phyloP scores from a whole-genome alignment of 2,888 invertebrate species.

The Pedicia rivosa region DNA sequence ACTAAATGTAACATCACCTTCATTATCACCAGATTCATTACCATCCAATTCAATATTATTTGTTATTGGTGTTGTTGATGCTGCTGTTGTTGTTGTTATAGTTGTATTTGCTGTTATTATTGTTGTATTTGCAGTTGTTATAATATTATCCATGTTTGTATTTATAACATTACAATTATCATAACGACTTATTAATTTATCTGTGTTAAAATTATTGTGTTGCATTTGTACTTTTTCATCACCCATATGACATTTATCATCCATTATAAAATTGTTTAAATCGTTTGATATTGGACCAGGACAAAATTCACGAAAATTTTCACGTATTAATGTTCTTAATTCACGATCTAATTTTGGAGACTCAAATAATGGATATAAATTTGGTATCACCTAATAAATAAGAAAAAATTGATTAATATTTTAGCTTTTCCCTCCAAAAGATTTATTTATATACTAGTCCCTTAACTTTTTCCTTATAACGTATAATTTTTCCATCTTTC shows the following conservation, averaged over 20 bases:
- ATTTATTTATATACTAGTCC: no score
- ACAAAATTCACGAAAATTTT: conserved; percentile 78
- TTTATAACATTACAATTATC: no score
- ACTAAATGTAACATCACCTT: conserved; percentile 9
- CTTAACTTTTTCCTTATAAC: no score
- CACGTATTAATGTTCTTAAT: conserved; percentile 58
- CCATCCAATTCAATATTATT: neutral
- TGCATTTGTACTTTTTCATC: conserved; percentile 9
- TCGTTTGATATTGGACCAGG: conserved; percentile 13
- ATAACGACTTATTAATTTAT: no score
- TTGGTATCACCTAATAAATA: conserved; percentile 34
- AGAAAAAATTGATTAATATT: neutral
- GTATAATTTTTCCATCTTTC: no score
- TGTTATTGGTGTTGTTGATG: conserved; percentile 1
- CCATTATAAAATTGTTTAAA: conserved; percentile 7
- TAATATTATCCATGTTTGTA: neutral
- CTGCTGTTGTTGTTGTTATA: neutral
- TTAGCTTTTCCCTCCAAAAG: no score
- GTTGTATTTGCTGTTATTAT: neutral
- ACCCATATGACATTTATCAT: conserved; percentile 7
- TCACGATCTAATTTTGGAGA: conserved; percentile 46
- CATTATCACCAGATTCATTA: conserved; percentile 27
- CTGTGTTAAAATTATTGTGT: conserved; percentile 9
- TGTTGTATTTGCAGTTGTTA: neutral
- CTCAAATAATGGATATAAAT: conserved; percentile 41